phyloP scores from a whole-genome alignment of 1,140 invertebrate genomes.

The Bombus sylvicola region DNA sequence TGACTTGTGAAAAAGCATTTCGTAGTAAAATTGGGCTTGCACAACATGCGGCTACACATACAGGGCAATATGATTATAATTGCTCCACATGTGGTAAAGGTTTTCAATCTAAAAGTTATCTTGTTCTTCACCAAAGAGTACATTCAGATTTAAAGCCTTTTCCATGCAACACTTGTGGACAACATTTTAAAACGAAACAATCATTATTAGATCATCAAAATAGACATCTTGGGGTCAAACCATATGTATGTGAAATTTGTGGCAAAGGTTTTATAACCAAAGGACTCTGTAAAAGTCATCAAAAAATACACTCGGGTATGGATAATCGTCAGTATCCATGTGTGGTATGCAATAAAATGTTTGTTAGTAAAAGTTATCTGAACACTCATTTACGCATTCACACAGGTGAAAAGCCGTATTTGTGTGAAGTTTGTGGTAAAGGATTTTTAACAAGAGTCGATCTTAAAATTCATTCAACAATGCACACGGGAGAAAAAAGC shows the following conservation, averaged over 20 bases:
- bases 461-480: constrained; percentile 86
- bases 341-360: constrained; percentile 86
- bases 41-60: constrained; percentile 87
- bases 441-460: constrained; percentile 86
- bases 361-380: constrained; percentile 90
- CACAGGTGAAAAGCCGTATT: constrained; percentile 91
- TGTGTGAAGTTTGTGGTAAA: constrained; percentile 87
- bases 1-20: constrained; percentile 89
- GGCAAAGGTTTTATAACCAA: constrained; percentile 92
- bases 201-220: constrained; percentile 91
- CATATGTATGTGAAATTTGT: constrained; percentile 91
- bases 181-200: constrained; percentile 89
- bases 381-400: constrained; percentile 94
- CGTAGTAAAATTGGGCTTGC: constrained; percentile 87
- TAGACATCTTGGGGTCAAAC: constrained; percentile 91
- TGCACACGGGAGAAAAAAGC: constrained; percentile 88
- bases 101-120: constrained; percentile 89
- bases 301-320: constrained; percentile 87
- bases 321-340: constrained; percentile 87
- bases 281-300: constrained; percentile 88
- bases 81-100: constrained; percentile 88
- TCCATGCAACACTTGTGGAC: constrained; percentile 85
- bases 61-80: constrained; percentile 86
- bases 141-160: constrained; percentile 87
- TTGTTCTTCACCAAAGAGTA: constrained; percentile 88